Evolutionary conservation across 2,113 vertebrate genomes (phyloP).

Genomic region (Tragelaphus imberbis): DNA sequence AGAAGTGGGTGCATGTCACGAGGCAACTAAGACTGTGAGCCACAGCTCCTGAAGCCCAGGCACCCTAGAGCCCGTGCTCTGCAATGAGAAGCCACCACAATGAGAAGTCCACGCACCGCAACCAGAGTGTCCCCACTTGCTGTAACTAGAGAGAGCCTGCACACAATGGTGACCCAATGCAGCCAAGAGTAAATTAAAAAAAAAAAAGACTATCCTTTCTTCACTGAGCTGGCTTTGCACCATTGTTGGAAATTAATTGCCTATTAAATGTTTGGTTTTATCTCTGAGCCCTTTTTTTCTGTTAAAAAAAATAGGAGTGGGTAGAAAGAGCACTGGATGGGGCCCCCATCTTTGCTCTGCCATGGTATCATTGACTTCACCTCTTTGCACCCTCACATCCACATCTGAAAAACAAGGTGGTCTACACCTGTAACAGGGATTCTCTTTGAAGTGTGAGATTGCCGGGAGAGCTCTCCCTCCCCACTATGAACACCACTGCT

Average conservation of each 20-base stretch:
- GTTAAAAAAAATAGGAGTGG: not conserved
- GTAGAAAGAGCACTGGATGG: not conserved
- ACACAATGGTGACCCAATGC: not conserved
- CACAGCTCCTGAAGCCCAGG: not conserved
- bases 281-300: not conserved
- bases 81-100: not conserved
- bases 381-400: not conserved
- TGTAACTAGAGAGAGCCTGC: not conserved
- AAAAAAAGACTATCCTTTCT: not conserved
- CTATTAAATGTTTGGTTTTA: not conserved
- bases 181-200: not conserved
- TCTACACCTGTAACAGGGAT: not conserved
- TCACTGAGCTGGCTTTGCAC: not conserved
- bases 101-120: not conserved
- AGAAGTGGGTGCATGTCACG: accelerated
- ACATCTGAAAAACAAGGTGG: not conserved
- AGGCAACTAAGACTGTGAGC: not conserved
- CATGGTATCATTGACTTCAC: not conserved
- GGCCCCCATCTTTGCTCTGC: not conserved
- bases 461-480: not conserved
- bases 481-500: not conserved
- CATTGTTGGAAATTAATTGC: not conserved
- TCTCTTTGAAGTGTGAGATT: not conserved
- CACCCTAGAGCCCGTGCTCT: not conserved
- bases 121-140: not conserved